These are phyloP conservation scores for Hydrocynus forskahlii DNA, from an alignment of 2,797 vertebrate species.

Conservation along the genomic window DNA sequence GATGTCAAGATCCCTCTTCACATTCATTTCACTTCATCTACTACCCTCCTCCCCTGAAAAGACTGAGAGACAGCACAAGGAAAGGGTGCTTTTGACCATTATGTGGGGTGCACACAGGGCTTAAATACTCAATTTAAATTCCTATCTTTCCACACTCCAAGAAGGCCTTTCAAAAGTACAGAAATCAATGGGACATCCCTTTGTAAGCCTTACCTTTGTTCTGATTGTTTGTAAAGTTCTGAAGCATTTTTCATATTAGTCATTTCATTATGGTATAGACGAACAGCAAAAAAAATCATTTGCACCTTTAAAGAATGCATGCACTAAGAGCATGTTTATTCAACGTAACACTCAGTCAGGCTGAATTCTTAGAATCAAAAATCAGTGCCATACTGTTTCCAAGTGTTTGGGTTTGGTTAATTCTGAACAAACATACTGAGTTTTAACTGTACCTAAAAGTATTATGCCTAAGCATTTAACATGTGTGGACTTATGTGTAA, in stretches of 20 bases:
- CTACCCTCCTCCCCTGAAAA: conserved; percentile 39
- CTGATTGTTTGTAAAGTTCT: conserved; percentile 30
- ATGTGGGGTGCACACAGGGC: conserved; percentile 41
- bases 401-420: conserved; percentile 44
- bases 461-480: conserved; percentile 47
- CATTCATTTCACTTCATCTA: conserved; percentile 26
- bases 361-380: conserved; percentile 23
- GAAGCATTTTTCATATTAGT: conserved; percentile 27
- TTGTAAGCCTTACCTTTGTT: conserved; percentile 51
- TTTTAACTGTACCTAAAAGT: conserved; percentile 51
- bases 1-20: conserved; percentile 16
- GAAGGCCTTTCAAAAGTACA: conserved; percentile 50
- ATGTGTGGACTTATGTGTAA: conserved; percentile 39
- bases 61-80: conserved; percentile 48
- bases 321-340: conserved; percentile 35
- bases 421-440: conserved; percentile 44
- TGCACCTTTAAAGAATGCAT: conserved; percentile 53
- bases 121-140: conserved; percentile 42
- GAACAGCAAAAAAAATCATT: conserved; percentile 42
- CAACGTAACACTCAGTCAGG: conserved; percentile 7
- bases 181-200: conserved; percentile 31
- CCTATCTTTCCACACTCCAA: conserved; percentile 24
- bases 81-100: conserved; percentile 40
- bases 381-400: conserved; percentile 54
- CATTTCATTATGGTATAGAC: conserved; percentile 30